Base-by-base conservation (phyloP, 2,797 vertebrate genomes). In the Pantherophis alleghaniensis region DNA sequence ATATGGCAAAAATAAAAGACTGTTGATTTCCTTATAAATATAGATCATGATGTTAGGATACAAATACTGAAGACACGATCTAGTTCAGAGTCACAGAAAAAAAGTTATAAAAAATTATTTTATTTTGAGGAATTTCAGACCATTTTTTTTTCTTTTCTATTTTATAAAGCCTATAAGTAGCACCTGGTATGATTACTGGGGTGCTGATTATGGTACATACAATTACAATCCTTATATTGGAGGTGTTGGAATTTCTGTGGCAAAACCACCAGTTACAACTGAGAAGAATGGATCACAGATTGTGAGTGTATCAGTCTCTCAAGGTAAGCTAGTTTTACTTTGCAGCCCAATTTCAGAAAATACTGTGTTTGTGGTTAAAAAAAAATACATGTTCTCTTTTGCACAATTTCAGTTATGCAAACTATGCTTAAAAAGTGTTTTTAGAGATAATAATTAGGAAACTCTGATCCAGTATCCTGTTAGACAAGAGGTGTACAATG, bases 121-220 rank as follows among this genome's bases (percentile, higher is more conserved):
- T 83, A 83, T 83, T 1, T 69, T 56, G 18, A 5, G 1, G 56
- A 59, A 28, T 92, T 18, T 91, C 3, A 94, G 89, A 74, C 42
- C 0, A 74, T 3, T 92, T 94, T 90, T 87, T 91, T 3, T 92
- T 94, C 89, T 87, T 91, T 93, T 83, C 57, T 61, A 0, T 94
- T 97, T 93, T 42, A 20, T 95, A 96, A 97, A 99, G 99, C 99
- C 99, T 86, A 99, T 99, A 97, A 99, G 99, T 98, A 99, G 99
- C 97, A 99, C 99, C 7, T 99, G 99, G 99, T 99, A 99, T 7
- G 99, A 99, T 97, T 99, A 99, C 96, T 99, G 99, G 99, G 99
- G 99, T 69, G 98, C 99, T 32, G 99, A 99, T 96, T 99, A 99
- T 94, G 99, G 99, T 69, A 99, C 99, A 0, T 99, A 99, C 91